Base-by-base conservation (phyloP, 2,888 invertebrate species). In the Pyralis farinalis region DNA sequence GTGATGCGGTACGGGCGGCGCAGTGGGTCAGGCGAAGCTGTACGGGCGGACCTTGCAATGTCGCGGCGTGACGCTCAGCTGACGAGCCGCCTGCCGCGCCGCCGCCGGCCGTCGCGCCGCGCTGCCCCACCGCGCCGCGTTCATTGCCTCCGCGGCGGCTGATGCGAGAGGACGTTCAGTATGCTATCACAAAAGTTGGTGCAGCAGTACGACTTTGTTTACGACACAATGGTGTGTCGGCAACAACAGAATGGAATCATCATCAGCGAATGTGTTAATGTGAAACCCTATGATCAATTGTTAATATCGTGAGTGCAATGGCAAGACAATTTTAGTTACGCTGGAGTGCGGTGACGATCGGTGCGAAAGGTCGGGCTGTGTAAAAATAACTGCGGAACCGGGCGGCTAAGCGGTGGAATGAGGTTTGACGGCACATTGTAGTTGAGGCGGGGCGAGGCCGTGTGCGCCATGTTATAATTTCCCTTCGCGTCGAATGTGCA, bases 111-210 rank as follows among this genome's bases (percentile, higher is more conserved):
- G 70, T 56, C 61, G 61, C 57, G 74, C 75, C 73, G 71, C 76
- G 79, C 85, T 89, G 84, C 86, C 83, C 90, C 12, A 12, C 85
- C 89, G 84, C 87, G 83, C 90, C 89, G 90, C 92, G 92, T 92
- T 92, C 92, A 92, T 91, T 91, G 91, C 90, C 91, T 91, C 87
- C 91, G 91, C 90, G 92, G 92, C 92, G 76, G 84, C 85, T 85
- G 85, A 72, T 71, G 82, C 65, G 85, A 78, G 75, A 77, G 74
- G 74, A 71, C 77, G 84, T 59, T 50, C 55, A 58, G 71, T 68
- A 80, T 77, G 82, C 66, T 47, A 58, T 50, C 53, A 49, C 55
- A 51, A n/a, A 51, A 47, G 43, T 53, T 52, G 53, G 49, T 51
- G 56, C 55, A 48, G 53, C 51, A 51, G 55, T 61, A 66, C 64